Evolutionary conservation across 64 coral and sea anemone genomes (phyloP), one percentile per base, ranked within the genome.

Genomic region (Actinia equina): DNA sequence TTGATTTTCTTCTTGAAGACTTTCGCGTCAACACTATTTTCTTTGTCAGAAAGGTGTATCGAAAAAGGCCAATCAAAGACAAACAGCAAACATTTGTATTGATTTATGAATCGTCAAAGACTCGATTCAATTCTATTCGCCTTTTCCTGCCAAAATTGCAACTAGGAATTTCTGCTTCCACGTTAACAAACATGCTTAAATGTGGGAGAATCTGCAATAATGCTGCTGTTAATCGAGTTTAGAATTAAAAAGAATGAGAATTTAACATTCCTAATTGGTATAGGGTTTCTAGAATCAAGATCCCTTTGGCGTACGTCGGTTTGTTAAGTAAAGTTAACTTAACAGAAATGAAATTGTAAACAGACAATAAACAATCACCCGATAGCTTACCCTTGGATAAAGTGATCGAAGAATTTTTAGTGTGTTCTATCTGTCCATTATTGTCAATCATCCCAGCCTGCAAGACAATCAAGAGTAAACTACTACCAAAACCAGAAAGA

Each of bases 391-490:
- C 77, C 19, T 86, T 91, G n/a, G 77, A 74, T 79, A 77, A 63
- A 17, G 30, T 86, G 58, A 86, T 88, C 51, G 90, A 37, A 30
- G 84, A 52, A 37, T 89, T 89, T 65, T 92, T 95, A 17, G 79
- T 80, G 20, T 89, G 82, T 62, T 83, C 94, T 95, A 95, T 52
- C 43, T 88, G 84, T 85, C 94, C 94, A 89, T 95, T 95, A 89
- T 92, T 95, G 22, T 95, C 94, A 51, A 92, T 95, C 61, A 95
- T 87, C 25, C 89, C 94, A 92, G 84, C 90, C 94, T 95, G 84
- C 56, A 81, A 89, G 30, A 60, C 79, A 85, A 95, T 81, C 44
- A 81, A 49, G 42, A 81, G 78, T 81, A 14, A 37, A 52, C 43
- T 44, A 17, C 17, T 45, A 41, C 17, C 15, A 79, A 43, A 79